phyloP scores from a whole-genome alignment of 1,140 invertebrate genomes.

The Rhopalosiphum maidis region DNA sequence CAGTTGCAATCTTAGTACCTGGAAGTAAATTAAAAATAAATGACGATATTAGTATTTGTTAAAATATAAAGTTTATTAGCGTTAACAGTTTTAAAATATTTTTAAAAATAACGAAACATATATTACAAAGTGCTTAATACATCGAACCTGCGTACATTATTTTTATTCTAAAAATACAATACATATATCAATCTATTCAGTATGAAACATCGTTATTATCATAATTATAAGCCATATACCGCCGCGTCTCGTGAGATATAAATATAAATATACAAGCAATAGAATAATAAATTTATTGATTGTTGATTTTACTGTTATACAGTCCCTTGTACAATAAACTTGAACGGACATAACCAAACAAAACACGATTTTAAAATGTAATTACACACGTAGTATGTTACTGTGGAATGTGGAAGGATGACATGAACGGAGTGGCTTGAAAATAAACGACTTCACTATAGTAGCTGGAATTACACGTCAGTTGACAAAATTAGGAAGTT shows the following conservation, averaged over 20 bases:
- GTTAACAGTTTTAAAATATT: background rate
- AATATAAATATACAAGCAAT: background rate
- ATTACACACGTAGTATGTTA: background rate
- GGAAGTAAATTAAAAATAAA: background rate
- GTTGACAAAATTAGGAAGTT: background rate
- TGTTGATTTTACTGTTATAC: conserved; percentile 45
- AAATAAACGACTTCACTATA: background rate
- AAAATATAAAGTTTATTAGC: background rate
- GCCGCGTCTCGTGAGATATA: background rate
- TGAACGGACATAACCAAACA: background rate
- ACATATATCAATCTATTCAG: background rate
- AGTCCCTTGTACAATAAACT: background rate
- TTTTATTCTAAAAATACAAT: background rate
- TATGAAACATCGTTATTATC: background rate
- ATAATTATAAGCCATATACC: conserved; percentile 22
- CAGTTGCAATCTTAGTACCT: background rate
- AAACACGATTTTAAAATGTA: background rate
- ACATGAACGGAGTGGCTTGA: background rate
- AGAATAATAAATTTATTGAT: conserved; percentile 21
- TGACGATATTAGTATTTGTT: background rate
- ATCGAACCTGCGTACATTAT: background rate
- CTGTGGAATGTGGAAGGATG: conserved; percentile 23
- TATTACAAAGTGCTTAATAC: background rate
- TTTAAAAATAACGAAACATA: background rate
- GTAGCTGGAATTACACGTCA: background rate